phyloP scores from a whole-genome alignment of 1,140 invertebrate genomes.

The Eumeta japonica region DNA sequence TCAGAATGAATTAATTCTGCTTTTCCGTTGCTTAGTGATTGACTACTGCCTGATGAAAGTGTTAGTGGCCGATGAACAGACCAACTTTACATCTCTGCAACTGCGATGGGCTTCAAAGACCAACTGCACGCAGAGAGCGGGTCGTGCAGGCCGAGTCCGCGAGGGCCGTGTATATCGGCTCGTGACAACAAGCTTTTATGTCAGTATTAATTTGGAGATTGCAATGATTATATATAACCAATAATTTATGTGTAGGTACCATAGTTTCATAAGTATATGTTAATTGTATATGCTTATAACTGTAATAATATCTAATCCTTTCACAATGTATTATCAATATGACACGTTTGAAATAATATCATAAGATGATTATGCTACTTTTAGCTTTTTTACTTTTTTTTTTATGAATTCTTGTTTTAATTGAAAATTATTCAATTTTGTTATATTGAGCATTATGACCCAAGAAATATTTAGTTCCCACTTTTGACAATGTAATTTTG shows the following conservation, averaged over 20 bases:
- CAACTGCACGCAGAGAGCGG: slow-evolving; percentile 87
- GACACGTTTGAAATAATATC: no score
- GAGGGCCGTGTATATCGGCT: slow-evolving; percentile 86
- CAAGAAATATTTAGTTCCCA: no score
- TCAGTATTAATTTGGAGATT: slow-evolving; percentile 44
- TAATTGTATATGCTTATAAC: slow-evolving; percentile 3
- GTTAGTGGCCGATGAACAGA: slow-evolving; percentile 68
- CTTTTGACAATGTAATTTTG: no score
- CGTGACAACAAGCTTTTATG: slow-evolving; percentile 74
- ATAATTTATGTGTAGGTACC: slow-evolving; percentile 12
- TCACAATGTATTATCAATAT: no score
- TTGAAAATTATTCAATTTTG: no score
- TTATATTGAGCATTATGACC: no score
- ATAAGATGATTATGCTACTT: no score
- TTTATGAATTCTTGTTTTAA: no score
- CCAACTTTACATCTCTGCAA: slow-evolving; percentile 78
- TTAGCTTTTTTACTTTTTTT: no score
- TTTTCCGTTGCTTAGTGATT: slow-evolving; percentile 67
- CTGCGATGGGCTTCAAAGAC: slow-evolving; percentile 86
- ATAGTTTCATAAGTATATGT: slow-evolving; percentile 3
- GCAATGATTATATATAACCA: no score
- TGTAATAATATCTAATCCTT: background rate
- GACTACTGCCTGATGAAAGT: slow-evolving; percentile 94
- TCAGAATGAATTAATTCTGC: no score
- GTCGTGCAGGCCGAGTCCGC: slow-evolving; percentile 83